Percentiles rank a stretch among this genome's conserved stretches.
phyloP scores from a whole-genome alignment of 92 coral and sea anemone genomes.

The Epizoanthus rinbou region DNA sequence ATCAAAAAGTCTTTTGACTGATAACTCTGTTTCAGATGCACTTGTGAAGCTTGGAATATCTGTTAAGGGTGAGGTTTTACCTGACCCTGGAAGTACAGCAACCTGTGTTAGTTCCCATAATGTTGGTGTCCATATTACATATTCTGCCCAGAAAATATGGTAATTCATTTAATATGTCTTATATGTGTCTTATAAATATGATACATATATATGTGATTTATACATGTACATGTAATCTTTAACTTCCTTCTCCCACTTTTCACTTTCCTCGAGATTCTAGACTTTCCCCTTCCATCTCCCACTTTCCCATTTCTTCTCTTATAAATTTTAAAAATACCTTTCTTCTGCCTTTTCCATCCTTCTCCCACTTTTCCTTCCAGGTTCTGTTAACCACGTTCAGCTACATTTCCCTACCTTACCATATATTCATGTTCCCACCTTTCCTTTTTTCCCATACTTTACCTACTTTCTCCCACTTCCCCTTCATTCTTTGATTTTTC shows the following conservation, averaged over 20 bases:
- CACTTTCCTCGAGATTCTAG: too few species aligned
- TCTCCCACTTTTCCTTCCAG: too few species aligned
- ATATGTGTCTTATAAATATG: too few species aligned
- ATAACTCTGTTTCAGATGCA: conserved; percentile 48
- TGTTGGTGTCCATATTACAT: neutral
- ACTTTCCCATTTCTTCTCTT: too few species aligned
- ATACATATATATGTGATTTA: too few species aligned
- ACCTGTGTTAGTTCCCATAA: neutral
- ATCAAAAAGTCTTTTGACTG: neutral
- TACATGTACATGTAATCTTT: too few species aligned
- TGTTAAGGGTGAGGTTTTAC: conserved; percentile 56
- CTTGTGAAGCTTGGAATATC: conserved; percentile 51
- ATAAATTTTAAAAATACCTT: too few species aligned
- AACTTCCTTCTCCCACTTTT: too few species aligned
- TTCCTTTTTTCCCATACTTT: neutral
- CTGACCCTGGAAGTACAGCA: conserved; percentile 62
- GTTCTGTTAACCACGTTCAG: too few species aligned
- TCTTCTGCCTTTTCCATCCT: too few species aligned
- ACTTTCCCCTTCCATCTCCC: too few species aligned
- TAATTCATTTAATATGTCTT: neutral
- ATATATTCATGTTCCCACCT: neutral
- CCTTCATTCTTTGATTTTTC: neutral
- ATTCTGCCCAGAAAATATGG: conserved; percentile 17
- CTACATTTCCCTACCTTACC: neutral
- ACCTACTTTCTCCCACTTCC: neutral